Evolutionary conservation across 1,140 invertebrate genomes (phyloP).

Genomic region (Conus ventricosus): DNA sequence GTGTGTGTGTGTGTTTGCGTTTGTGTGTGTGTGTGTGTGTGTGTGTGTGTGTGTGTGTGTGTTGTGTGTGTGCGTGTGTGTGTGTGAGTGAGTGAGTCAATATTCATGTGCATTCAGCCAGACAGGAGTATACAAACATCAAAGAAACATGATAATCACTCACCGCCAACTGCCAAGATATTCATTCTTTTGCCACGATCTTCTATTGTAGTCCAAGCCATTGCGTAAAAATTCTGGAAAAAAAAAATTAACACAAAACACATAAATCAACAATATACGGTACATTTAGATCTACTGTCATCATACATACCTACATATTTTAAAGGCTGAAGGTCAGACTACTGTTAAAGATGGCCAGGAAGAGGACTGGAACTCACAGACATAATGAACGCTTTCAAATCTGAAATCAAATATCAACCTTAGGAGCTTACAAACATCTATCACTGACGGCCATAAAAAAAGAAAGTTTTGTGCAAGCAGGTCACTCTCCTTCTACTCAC

Average conservation of each 20-base stretch:
- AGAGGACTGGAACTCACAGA: too few relatives aligned
- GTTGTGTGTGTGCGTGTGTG: not conserved
- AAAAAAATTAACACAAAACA: conserved; percentile 18
- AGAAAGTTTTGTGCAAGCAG: too few relatives aligned
- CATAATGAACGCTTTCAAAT: too few relatives aligned
- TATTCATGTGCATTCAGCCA: too few relatives aligned
- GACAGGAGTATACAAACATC: not conserved
- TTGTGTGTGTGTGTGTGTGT: not conserved
- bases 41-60: not conserved
- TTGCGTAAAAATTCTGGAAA: conserved; percentile 73
- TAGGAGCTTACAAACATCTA: too few relatives aligned
- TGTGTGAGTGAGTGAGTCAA: not conserved
- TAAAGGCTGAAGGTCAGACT: too few relatives aligned
- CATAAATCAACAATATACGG: not conserved
- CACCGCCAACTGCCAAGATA: conserved; percentile 75
- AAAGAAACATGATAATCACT: conserved; percentile 9
- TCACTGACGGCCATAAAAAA: too few relatives aligned
- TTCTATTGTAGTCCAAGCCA: conserved; percentile 75
- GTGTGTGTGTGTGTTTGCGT: not conserved
- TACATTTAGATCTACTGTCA: too few relatives aligned
- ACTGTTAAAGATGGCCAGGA: too few relatives aligned
- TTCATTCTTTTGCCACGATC: conserved; percentile 61
- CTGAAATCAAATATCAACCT: too few relatives aligned
- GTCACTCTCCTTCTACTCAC: too few relatives aligned
- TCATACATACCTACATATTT: too few relatives aligned